Conservation (phyloP, 1,140 invertebrate species). For the Drosophila bipectinata region DNA sequence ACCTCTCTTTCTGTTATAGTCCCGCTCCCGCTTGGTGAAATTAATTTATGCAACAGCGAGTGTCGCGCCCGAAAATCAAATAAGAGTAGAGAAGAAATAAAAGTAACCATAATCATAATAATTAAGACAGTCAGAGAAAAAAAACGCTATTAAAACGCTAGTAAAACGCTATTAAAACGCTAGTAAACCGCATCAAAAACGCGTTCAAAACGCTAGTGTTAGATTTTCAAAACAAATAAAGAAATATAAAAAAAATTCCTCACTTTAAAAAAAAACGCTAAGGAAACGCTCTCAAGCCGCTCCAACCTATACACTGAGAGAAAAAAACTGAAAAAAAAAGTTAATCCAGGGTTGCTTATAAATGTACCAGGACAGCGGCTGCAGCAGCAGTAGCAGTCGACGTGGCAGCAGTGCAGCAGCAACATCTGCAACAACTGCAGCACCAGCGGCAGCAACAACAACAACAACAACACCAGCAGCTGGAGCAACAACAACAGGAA, state of each 20-base stretch:
- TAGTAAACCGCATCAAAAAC: background rate
- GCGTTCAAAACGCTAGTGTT: background rate
- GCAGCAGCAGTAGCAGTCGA: conserved; percentile 82
- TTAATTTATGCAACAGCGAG: conserved; percentile 54
- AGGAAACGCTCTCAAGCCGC: background rate
- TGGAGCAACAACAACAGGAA: conserved; percentile 24
- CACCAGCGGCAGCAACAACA: conserved; percentile 25
- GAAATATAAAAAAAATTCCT: background rate
- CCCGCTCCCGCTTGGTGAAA: conserved; percentile 5
- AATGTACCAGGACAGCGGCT: conserved; percentile 83
- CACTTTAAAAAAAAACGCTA: background rate
- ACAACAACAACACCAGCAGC: conserved; percentile 29
- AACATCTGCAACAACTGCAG: conserved; percentile 31
- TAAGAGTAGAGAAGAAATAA: conserved; percentile 18
- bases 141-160: background rate
- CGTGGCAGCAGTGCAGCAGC: conserved; percentile 68
- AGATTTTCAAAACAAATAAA: too few species aligned
- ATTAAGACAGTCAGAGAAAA: conserved; percentile 16
- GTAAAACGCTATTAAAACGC: background rate
- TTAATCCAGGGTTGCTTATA: conserved; percentile 67
- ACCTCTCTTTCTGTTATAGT: background rate
- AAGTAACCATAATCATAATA: conserved; percentile 22
- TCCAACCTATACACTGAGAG: background rate
- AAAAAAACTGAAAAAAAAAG: background rate
- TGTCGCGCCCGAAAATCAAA: conserved; percentile 34